Evolutionary conservation across 2,888 invertebrate genomes (phyloP).

Genomic region (Hypercompe scribonia): DNA sequence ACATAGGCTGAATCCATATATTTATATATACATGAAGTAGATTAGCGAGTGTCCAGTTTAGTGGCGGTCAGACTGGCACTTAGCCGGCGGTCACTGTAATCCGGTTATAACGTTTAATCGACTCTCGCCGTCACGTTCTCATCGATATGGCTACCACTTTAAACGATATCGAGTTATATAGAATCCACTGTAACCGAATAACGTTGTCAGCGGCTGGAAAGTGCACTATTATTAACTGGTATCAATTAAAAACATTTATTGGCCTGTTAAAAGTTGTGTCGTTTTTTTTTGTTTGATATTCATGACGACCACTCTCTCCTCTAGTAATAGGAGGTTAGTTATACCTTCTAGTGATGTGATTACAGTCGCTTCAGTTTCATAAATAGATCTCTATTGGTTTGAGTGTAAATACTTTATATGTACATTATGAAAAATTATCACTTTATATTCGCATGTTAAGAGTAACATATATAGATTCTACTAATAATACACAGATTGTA

Average conservation of each 20-base stretch:
- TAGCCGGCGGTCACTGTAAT: constrained; percentile 78
- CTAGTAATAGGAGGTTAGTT: neutral
- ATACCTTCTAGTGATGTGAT: neutral
- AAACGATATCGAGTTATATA: constrained; percentile 52
- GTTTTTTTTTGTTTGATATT: neutral
- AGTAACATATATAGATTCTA: neutral
- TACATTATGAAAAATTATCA: neutral
- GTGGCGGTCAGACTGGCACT: constrained; percentile 67
- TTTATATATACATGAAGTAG: constrained; percentile 35
- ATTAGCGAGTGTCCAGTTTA: constrained; percentile 67
- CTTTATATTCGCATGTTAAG: neutral
- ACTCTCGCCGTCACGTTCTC: constrained; percentile 64
- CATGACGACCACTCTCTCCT: neutral
- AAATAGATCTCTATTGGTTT: neutral
- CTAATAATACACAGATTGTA: no score
- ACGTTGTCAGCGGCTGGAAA: constrained; percentile 34
- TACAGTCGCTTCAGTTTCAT: neutral
- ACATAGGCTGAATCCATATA: constrained; percentile 6
- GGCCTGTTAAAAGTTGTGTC: constrained; percentile 8
- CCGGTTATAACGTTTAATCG: constrained; percentile 79
- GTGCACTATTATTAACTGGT: constrained; percentile 34
- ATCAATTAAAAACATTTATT: constrained; percentile 27
- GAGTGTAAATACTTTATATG: neutral
- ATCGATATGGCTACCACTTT: constrained; percentile 62
- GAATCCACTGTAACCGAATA: constrained; percentile 42